These are phyloP conservation scores for Novumbra hubbsi DNA, from an alignment of 2,797 vertebrate species.

Conservation along the genomic window DNA sequence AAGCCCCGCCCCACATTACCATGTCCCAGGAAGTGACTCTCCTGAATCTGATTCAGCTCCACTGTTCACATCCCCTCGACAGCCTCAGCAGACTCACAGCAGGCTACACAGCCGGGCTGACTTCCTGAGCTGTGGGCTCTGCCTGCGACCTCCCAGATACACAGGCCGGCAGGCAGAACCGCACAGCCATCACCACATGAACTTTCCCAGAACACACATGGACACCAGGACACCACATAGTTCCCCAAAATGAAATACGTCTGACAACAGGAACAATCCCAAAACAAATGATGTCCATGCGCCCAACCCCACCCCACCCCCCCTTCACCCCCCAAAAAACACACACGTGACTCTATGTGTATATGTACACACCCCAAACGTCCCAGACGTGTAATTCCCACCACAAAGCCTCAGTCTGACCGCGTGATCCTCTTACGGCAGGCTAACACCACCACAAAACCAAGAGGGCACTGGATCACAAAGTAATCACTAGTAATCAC, in stretches of 20 bases:
- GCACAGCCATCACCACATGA: not conserved
- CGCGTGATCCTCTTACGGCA: constrained; percentile 9
- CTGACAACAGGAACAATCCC: too few relatives aligned
- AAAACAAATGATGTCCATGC: too few relatives aligned
- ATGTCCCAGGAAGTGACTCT: constrained; percentile 34
- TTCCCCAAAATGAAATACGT: not conserved
- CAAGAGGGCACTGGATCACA: not conserved
- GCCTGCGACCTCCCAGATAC: constrained; percentile 13
- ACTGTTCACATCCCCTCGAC: constrained; percentile 17
- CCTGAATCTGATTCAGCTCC: constrained; percentile 41
- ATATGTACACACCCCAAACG: not conserved
- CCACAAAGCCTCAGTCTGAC: not conserved
- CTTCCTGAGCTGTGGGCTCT: constrained; percentile 1
- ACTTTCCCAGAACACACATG: not conserved
- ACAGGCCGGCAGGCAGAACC: not conserved
- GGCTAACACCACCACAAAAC: not conserved
- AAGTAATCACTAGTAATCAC: not conserved
- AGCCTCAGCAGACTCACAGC: constrained; percentile 9
- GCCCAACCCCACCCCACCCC: too few relatives aligned
- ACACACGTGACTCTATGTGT: not conserved
- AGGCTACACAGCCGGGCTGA: not conserved
- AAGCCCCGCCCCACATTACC: constrained; percentile 37
- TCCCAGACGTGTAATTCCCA: constrained; percentile 1
- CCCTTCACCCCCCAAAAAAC: not conserved
- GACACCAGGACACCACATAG: not conserved